Conservation (phyloP, 2,113 vertebrate species). For the Centrocercus urophasianus region DNA sequence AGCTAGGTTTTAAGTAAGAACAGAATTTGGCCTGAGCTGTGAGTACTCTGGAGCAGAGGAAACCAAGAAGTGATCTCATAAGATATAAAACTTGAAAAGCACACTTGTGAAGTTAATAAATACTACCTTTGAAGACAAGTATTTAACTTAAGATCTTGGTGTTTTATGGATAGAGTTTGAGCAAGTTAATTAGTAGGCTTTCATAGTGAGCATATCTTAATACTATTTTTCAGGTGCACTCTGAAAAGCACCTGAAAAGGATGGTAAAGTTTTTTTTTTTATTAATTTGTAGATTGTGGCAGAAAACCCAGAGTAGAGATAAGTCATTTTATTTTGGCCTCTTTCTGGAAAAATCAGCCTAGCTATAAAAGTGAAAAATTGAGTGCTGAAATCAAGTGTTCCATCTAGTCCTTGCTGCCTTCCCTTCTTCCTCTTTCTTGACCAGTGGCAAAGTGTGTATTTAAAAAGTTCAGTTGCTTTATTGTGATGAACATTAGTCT, state of each 20-base stretch:
- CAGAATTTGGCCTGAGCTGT: not conserved
- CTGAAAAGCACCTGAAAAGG: not conserved
- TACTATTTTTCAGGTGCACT: not conserved
- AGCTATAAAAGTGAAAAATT: not conserved
- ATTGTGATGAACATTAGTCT: not conserved
- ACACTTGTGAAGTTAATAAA: not conserved
- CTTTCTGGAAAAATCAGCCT: not conserved
- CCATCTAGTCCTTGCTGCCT: not conserved
- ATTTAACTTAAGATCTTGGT: not conserved
- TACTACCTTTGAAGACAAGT: not conserved
- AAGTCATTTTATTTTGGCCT: not conserved
- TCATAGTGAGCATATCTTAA: not conserved
- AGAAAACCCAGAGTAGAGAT: not conserved
- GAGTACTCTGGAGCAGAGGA: not conserved
- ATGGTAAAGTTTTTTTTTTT: not conserved
- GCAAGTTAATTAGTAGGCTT: not conserved
- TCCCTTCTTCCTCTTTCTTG: not conserved
- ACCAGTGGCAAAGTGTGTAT: not conserved
- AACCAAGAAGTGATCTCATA: not conserved
- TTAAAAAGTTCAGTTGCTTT: not conserved
- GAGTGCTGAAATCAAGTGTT: not conserved
- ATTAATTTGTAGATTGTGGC: not conserved
- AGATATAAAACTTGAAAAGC: not conserved
- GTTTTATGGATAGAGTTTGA: not conserved
- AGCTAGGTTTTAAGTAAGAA: not conserved